Percentiles rank a stretch among this genome's conserved stretches.
These are phyloP conservation scores for Notocelia uddmanniana DNA, from an alignment of 2,888 invertebrate genomes.

Conservation along the genomic window DNA sequence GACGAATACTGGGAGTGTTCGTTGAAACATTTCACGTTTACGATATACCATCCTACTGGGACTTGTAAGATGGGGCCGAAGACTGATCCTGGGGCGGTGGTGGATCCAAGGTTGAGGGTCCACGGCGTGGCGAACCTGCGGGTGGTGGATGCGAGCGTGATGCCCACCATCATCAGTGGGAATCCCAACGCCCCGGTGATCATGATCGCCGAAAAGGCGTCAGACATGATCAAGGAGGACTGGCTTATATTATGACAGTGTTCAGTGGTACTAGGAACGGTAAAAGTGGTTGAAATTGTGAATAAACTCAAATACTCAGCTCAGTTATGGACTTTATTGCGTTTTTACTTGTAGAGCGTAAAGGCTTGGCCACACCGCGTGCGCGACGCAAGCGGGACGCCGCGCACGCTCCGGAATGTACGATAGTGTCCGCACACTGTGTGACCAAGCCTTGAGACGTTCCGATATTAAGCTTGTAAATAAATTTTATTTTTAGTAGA, in stretches of 20 bases:
- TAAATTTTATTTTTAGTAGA: conserved; percentile 32
- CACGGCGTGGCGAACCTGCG: conserved; percentile 92
- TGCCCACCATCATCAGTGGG: conserved; percentile 95
- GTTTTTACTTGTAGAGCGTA: conserved; percentile 39
- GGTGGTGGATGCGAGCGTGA: conserved; percentile 94
- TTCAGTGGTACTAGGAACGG: conserved; percentile 49
- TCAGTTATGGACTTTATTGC: conserved; percentile 37
- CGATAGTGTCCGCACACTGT: too few species aligned
- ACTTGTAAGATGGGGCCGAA: conserved; percentile 95
- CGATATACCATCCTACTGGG: conserved; percentile 94
- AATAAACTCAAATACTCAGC: conserved; percentile 48
- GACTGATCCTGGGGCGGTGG: conserved; percentile 91
- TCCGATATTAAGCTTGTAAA: conserved; percentile 39
- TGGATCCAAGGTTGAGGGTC: conserved; percentile 91
- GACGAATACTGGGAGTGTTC: conserved; percentile 96
- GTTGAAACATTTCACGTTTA: conserved; percentile 91
- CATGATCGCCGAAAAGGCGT: conserved; percentile 96
- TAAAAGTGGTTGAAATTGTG: conserved; percentile 49
- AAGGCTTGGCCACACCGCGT: too few species aligned
- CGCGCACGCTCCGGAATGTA: too few species aligned
- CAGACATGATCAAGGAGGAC: conserved; percentile 95
- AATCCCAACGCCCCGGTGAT: conserved; percentile 96
- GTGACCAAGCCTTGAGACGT: too few species aligned
- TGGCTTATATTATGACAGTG: conserved; percentile 88
- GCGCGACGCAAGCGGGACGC: too few species aligned